Evolutionary conservation across 2,113 vertebrate genomes (phyloP), one percentile per base, ranked within the genome.

Genomic region (Mungos mungo): DNA sequence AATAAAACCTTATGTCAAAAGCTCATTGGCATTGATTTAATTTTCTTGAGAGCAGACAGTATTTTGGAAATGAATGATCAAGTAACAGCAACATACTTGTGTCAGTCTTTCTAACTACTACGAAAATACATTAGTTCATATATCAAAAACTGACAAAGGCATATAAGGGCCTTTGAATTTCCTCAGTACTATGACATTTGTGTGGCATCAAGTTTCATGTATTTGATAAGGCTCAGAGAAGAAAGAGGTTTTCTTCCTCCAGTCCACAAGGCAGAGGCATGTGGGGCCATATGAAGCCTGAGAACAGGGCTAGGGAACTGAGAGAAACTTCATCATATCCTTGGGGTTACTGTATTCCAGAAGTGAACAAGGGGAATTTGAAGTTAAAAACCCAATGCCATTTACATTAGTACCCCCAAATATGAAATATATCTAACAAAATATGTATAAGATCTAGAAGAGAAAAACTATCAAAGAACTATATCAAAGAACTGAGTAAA

Each of bases 371-470:
- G 18, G 68, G 2, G 13, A 76, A 38, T 35, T 68, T 57, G 88
- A 85, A 90, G 45, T 77, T 66, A 68, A 95, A 79, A 85, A 60
- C 50, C 33, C 35, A 79, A 7, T 69, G 8, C 2, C 57, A 60
- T 60, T 60, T 60, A 60, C 21, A 23, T 23, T 23, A 60, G 19
- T 23, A 60, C 23, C 13, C n/a, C 7, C 12, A 21, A 66, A 93
- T 65, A 45, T 45, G 71, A 95, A 85, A 92, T 57, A 66, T 82
- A 76, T 57, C 19, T 93, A 93, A 88, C 21, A 90, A 90, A 80
- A 45, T 29, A 35, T 52, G 29, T 76, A 1, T 21, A 69, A 65
- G 2, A n/a, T 54, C 29, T 54, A 33, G 63, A 77, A 45, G 63
- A 84, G 23, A 9, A 35, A 88, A 38, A 86, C 54, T 45, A 80